Base-by-base conservation (phyloP, 2,797 vertebrate genomes). In the Pseudopleuronectes americanus region DNA sequence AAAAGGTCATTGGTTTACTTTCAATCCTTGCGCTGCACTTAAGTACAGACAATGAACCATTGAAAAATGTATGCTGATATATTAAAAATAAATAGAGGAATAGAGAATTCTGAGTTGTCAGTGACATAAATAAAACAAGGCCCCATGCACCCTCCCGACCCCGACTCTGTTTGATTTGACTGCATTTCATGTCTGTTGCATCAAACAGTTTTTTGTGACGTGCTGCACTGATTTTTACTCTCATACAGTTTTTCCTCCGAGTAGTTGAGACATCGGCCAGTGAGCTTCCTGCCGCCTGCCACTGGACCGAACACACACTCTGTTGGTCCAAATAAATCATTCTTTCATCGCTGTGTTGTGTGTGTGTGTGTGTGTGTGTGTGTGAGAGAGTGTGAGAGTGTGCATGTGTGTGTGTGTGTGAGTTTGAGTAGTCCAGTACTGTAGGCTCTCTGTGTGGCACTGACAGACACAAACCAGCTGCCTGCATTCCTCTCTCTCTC, bases 381-480 rank as follows among this genome's bases (percentile, higher is more conserved):
- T 76, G 77, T 74, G 68, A 55, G 47, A 57, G 61, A 57, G 76
- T 17, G 17, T 17, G 43, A 45, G 43, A 57, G 57, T 22, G 71
- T 31, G 23, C 45, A 59, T 62, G 64, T 19, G 57, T 57, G 62
- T 71, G 57, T 36, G 26, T 53, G 65, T 62, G 67, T 19, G 54
- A 52, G 62, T 71, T 56, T 59, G 79, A 68, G 74, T 75, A 76
- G 84, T 84, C 71, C 69, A 91, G 84, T 83, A 93, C 92, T 93
- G 90, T 91, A 87, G 89, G 69, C 80, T 85, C 90, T 93, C 92
- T 93, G 92, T 93, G 89, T 80, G 80, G 87, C 86, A 89, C 79
- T 92, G 92, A 93, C 92, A 92, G 92, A 93, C 92, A 92, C 85
- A 90, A 92, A 90, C 92, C 92, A 93, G 92, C 92, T 92, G 92